Evolutionary conservation across 2,888 invertebrate genomes (phyloP).

Genomic region (Synanthedon formicaeformis): DNA sequence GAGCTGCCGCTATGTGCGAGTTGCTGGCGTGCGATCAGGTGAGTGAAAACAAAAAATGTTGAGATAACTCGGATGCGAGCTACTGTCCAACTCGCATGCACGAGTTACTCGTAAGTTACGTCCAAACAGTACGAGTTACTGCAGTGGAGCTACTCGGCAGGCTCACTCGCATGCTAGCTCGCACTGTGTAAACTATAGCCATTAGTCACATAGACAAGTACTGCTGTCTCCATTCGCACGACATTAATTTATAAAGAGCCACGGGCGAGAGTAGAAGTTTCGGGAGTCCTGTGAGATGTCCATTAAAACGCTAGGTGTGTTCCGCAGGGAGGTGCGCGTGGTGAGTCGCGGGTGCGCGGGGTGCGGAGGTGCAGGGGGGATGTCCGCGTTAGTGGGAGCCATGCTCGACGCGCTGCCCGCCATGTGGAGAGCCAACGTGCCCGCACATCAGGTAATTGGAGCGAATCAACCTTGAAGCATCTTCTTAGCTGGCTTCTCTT

Average conservation of each 20-base stretch:
- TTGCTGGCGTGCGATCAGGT: conserved; percentile 8
- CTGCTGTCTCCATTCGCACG: too few relatives aligned
- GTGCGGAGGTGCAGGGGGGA: conserved; percentile 62
- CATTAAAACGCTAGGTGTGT: neutral
- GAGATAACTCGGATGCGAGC: neutral
- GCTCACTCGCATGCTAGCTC: too few relatives aligned
- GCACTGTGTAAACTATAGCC: too few relatives aligned
- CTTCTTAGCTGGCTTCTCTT: too few relatives aligned
- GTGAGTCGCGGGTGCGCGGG: conserved; percentile 43
- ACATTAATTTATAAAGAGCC: too few relatives aligned
- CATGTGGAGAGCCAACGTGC: conserved; percentile 80
- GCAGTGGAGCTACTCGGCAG: neutral
- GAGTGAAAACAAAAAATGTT: conserved; percentile 5
- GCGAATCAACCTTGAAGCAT: neutral
- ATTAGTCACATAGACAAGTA: too few relatives aligned
- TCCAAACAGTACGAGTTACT: neutral
- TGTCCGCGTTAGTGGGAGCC: conserved; percentile 85
- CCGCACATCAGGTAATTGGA: conserved; percentile 78
- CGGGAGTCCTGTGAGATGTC: too few relatives aligned
- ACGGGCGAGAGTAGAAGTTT: too few relatives aligned
- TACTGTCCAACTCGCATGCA: neutral
- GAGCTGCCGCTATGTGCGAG: conserved; percentile 12
- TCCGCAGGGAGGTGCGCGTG: conserved; percentile 46
- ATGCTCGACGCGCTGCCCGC: conserved; percentile 86
- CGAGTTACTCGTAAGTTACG: neutral